Percentiles rank a stretch among this genome's conserved stretches.
phyloP scores from a whole-genome alignment of 2,797 vertebrate species.

The Lagocephalus sceleratus region DNA sequence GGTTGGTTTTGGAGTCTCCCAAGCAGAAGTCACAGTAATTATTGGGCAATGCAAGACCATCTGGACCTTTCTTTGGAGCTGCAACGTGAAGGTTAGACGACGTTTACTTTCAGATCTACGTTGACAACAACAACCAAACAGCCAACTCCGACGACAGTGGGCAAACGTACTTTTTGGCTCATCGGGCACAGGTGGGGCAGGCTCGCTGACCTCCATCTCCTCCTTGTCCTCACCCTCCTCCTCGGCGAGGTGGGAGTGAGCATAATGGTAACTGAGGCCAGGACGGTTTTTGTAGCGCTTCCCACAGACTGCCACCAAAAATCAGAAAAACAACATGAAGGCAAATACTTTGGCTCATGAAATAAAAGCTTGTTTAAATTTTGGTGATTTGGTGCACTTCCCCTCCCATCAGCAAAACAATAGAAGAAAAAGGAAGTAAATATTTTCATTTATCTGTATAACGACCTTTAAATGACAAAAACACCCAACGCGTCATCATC shows the following conservation, averaged over 20 bases:
- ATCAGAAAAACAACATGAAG: constrained; percentile 45
- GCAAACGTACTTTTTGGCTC: constrained; percentile 85
- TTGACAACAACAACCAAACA: neutral
- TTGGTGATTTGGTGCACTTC: neutral
- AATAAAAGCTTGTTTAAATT: neutral
- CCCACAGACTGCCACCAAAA: constrained; percentile 83
- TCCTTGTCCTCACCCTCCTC: constrained; percentile 94
- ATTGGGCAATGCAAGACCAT: constrained; percentile 89
- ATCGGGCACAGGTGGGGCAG: constrained; percentile 77
- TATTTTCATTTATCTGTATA: neutral
- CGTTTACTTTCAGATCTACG: neutral
- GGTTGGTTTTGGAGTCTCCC: constrained; percentile 92
- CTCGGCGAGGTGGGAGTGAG: constrained; percentile 93
- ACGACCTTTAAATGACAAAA: too few relatives aligned
- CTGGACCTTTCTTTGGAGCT: constrained; percentile 89
- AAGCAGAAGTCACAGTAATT: constrained; percentile 97
- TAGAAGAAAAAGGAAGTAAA: neutral
- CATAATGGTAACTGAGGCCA: constrained; percentile 94
- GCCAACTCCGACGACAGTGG: neutral
- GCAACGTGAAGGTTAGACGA: constrained; percentile 6
- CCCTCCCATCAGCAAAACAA: neutral
- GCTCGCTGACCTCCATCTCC: constrained; percentile 82
- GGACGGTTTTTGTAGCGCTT: constrained; percentile 97
- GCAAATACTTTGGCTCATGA: neutral
- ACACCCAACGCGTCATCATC: too few relatives aligned